A percentile compares a stretch with the other conserved stretches of the same genome.
Evolutionary conservation across 2,797 vertebrate species (phyloP).

Genomic region (Mus caroli): DNA sequence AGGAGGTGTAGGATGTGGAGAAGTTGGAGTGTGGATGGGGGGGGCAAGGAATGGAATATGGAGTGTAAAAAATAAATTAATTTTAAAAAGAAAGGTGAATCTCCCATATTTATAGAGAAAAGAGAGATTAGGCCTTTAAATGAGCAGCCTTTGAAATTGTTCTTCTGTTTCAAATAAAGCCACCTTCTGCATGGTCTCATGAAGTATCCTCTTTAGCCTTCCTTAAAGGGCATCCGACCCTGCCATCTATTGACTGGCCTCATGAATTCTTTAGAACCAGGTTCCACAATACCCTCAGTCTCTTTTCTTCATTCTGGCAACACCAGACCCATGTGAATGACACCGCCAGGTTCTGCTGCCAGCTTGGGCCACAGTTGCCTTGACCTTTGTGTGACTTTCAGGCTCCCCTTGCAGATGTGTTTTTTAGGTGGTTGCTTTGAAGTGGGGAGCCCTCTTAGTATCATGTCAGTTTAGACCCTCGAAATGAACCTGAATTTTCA

Average conservation of each 20-base stretch:
- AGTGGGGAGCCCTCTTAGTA: not conserved
- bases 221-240: not conserved
- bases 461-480: not conserved
- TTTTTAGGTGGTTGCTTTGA: not conserved
- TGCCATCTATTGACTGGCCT: not conserved
- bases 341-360: not conserved
- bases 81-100: not conserved
- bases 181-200: not conserved
- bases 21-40: no score
- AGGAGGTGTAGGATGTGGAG: no score
- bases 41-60: no score
- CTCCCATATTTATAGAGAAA: not conserved
- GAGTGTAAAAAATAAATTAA: no score
- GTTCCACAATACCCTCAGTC: not conserved
- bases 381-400: not conserved
- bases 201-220: no score
- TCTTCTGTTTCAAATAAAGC: not conserved
- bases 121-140: not conserved
- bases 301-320: not conserved
- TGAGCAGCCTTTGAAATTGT: not conserved
- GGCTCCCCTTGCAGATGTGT: not conserved
- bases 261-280: not conserved
- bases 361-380: not conserved
- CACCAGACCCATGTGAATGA: not conserved
- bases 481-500: not conserved